Conservation (phyloP, 1,140 invertebrate genomes). For the Calephelis nemesis region DNA sequence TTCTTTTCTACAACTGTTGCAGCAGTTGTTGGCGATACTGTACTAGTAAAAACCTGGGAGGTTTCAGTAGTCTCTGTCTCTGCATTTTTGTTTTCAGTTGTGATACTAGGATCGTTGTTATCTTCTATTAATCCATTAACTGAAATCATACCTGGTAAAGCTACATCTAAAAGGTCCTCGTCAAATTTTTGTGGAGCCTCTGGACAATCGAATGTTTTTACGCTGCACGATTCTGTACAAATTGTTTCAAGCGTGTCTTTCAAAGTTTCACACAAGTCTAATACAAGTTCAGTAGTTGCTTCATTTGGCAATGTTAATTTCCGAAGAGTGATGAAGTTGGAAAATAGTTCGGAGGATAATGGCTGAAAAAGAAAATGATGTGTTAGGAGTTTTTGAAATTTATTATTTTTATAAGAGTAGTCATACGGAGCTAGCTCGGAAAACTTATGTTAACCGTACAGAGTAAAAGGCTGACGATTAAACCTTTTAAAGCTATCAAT, state of each 20-base stretch:
- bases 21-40: conserved; percentile 27
- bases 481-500: too few species aligned
- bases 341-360: conserved; percentile 48
- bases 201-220: conserved; percentile 46
- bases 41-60: conserved; percentile 15
- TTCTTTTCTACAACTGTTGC: conserved; percentile 28
- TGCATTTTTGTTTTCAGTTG: conserved; percentile 24
- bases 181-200: conserved; percentile 43
- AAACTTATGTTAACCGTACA: too few species aligned
- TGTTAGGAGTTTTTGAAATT: neutral
- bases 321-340: conserved; percentile 49
- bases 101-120: conserved; percentile 31
- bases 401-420: too few species aligned
- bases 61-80: conserved; percentile 22
- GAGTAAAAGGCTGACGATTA: too few species aligned
- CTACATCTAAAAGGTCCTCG: conserved; percentile 45
- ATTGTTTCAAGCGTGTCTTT: conserved; percentile 51
- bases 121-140: conserved; percentile 30
- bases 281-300: conserved; percentile 39
- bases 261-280: conserved; percentile 49
- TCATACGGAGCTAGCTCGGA: too few species aligned
- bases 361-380: conserved; percentile 48
- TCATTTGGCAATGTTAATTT: conserved; percentile 50
- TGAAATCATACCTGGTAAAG: conserved; percentile 49
- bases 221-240: conserved; percentile 51